Base-by-base conservation (phyloP, 2,797 vertebrate genomes). In the Alca torda region DNA sequence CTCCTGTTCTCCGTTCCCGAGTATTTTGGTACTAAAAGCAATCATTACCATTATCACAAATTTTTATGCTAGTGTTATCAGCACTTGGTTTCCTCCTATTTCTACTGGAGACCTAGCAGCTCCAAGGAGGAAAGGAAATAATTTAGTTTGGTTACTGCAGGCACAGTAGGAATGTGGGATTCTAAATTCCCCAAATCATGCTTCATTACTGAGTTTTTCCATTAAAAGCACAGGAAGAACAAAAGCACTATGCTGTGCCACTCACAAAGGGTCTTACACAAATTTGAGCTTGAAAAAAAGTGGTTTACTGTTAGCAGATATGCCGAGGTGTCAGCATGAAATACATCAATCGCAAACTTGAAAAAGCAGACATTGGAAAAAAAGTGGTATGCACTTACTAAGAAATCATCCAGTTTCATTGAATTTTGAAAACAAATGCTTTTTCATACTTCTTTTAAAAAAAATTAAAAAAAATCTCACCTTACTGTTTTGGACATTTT, bases 401-500 rank as follows among this genome's bases (percentile, higher is more conserved):
- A 84, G 11, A 87, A 69, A 76, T 35, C 1, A 50, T 37, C 84
- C 16, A 0, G 4, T 64, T 81, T 57, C 8, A 54, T 43, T 69
- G 13, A 3, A 48, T 28, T 88, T 84, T 86, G 46, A 81, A 95
- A 88, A 80, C 6, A 74, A 57, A 30, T 13, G 1, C 0, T 11
- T 57, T 79, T 61, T 61, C 21, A 39, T n/a, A 39, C 4, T 45
- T 65, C 4, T 76, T 76, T 63, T 2, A 2, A 15, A 30, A n/a
- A 26, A 45, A 83, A 76, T 31, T 9, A 41, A 11, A 46, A 33
- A 17, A 76, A 20, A 13, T 12, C 73, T 30, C 78, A 98, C 98
- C 97, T 96, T 51, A 84, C 46, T 43, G 61, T 61, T 74, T 94
- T 95, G 60, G 81, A 90, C 10, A 98, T 97, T 85, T 97, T 97